Evolutionary conservation across 2,797 vertebrate genomes (phyloP).

Genomic region (Etheostoma perlongum): DNA sequence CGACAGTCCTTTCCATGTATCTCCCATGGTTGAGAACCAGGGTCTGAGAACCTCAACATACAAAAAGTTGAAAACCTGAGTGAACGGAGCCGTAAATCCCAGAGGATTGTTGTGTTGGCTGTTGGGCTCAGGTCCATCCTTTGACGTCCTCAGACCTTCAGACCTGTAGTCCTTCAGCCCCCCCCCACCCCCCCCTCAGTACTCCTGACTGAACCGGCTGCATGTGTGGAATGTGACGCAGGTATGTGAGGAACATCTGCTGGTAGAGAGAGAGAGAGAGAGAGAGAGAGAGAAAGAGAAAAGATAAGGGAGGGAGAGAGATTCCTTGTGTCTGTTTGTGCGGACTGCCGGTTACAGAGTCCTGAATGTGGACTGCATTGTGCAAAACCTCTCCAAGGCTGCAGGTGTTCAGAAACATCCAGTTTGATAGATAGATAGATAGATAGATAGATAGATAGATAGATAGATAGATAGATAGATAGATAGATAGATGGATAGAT

Average conservation of each 20-base stretch:
- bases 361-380: conserved; percentile 24
- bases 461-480: too few relatives aligned
- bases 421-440: too few relatives aligned
- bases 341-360: neutral
- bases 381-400: neutral
- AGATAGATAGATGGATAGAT: too few relatives aligned
- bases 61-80: neutral
- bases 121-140: conserved; percentile 12
- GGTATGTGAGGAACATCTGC: conserved; percentile 45
- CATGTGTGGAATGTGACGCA: conserved; percentile 60
- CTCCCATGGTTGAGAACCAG: too few relatives aligned
- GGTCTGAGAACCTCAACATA: too few relatives aligned
- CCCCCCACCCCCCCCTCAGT: neutral
- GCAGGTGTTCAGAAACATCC: conserved; percentile 18
- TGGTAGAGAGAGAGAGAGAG: too few relatives aligned
- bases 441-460: too few relatives aligned
- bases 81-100: conserved; percentile 32
- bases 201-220: conserved; percentile 21
- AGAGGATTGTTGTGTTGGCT: conserved; percentile 31
- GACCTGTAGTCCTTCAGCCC: conserved; percentile 7
- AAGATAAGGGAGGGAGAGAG: neutral
- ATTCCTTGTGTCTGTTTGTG: conserved; percentile 23
- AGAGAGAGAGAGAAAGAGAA: neutral
- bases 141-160: conserved; percentile 22
- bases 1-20: too few relatives aligned